phyloP scores from a whole-genome alignment of 2,888 invertebrate genomes.

The Nomada goodeniana region DNA sequence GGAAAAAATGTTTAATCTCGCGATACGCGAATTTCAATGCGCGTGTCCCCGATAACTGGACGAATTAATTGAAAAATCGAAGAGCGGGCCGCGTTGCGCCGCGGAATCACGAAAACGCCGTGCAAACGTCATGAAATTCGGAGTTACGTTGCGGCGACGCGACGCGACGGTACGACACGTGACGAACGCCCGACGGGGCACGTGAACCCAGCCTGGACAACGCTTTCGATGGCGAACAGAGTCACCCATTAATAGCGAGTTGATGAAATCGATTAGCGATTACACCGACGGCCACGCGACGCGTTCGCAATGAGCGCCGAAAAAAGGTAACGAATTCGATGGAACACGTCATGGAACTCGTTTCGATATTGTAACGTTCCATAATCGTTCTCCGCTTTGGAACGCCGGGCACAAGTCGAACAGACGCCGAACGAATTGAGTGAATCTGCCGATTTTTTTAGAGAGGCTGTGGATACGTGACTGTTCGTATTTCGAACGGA shows the following conservation, averaged over 20 bases:
- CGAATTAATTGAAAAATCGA: slow-evolving; percentile 65
- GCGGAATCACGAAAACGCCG: slow-evolving; percentile 38
- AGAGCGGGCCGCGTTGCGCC: background rate
- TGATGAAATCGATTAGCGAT: slow-evolving; percentile 63
- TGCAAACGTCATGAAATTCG: slow-evolving; percentile 53
- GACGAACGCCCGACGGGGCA: slow-evolving; percentile 43
- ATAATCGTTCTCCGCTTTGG: slow-evolving; percentile 8
- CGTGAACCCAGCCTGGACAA: slow-evolving; percentile 21
- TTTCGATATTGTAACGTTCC: slow-evolving; percentile 15
- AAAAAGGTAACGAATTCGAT: slow-evolving; percentile 3
- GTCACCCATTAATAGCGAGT: slow-evolving; percentile 59
- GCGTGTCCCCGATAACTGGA: slow-evolving; percentile 32
- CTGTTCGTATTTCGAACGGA: background rate
- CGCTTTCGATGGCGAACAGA: slow-evolving; percentile 23
- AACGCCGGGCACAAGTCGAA: background rate
- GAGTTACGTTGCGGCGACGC: slow-evolving; percentile 51
- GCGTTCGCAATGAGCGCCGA: slow-evolving; percentile 14
- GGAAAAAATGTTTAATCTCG: slow-evolving; percentile 3
- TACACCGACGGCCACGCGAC: slow-evolving; percentile 60
- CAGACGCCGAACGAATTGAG: background rate
- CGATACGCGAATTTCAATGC: slow-evolving; percentile 28
- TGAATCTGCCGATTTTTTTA: slow-evolving; percentile 5
- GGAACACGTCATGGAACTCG: slow-evolving; percentile 16
- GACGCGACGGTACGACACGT: slow-evolving; percentile 58
- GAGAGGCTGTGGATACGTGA: background rate